Evolutionary conservation across 1,140 invertebrate species (phyloP).

Genomic region (Cherax destructor): DNA sequence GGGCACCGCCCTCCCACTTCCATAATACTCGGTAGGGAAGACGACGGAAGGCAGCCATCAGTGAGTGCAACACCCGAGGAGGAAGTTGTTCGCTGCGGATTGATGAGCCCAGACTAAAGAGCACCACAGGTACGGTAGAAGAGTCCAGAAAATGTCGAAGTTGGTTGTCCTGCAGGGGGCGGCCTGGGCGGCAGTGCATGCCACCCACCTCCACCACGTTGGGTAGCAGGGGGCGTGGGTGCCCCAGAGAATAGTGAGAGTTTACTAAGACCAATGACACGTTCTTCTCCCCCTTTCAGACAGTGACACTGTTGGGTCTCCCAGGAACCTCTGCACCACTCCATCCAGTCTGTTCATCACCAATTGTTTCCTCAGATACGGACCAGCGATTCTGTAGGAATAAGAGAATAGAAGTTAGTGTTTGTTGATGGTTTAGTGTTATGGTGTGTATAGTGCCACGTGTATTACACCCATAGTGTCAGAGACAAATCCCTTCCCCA

Average conservation of each 20-base stretch:
- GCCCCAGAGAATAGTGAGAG: constrained; percentile 78
- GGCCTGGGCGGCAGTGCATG: constrained; percentile 76
- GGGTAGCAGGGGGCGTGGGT: constrained; percentile 76
- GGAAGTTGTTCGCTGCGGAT: constrained; percentile 68
- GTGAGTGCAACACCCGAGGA: constrained; percentile 7
- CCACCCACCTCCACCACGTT: constrained; percentile 80
- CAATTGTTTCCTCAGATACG: constrained; percentile 53
- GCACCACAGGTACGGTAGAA: constrained; percentile 50
- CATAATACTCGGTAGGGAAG: constrained; percentile 71
- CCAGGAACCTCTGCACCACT: constrained; percentile 64
- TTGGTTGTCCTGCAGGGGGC: constrained; percentile 68
- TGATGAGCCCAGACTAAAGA: constrained; percentile 69
- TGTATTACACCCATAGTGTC: too few species aligned
- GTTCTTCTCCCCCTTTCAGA: constrained; percentile 76
- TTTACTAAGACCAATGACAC: constrained; percentile 79
- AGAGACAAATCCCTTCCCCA: neutral
- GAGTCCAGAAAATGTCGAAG: constrained; percentile 62
- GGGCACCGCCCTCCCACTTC: constrained; percentile 72
- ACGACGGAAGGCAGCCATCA: constrained; percentile 63
- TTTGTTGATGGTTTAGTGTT: neutral
- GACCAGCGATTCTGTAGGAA: constrained; percentile 38
- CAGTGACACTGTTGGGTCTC: constrained; percentile 71
- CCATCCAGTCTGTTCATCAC: constrained; percentile 62
- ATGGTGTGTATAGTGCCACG: too few species aligned
- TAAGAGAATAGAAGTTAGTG: neutral